Evolutionary conservation across 1,140 invertebrate genomes (phyloP).

Genomic region (Drosophila sulfurigaster): DNA sequence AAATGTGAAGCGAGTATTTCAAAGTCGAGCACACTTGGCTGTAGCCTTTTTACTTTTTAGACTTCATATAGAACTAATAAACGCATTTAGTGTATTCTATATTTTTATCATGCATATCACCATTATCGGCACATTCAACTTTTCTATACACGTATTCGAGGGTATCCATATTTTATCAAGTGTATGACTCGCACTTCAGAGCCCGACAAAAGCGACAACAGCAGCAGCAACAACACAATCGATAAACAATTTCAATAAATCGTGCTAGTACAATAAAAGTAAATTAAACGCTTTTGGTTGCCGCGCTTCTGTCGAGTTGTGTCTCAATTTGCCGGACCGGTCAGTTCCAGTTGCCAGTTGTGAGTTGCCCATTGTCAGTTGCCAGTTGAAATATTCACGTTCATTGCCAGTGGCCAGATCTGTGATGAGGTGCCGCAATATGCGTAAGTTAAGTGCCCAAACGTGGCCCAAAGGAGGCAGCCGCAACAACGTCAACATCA

Average conservation of each 20-base stretch:
- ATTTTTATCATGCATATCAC: too few relatives aligned
- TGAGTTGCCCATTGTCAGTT: not conserved
- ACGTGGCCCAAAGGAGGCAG: constrained; percentile 60
- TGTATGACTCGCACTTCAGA: constrained; percentile 10
- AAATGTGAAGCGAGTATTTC: too few relatives aligned
- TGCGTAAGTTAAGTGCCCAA: constrained; percentile 63
- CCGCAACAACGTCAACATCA: constrained; percentile 30
- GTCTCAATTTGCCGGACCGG: constrained; percentile 67
- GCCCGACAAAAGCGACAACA: constrained; percentile 3
- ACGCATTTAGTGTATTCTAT: too few relatives aligned
- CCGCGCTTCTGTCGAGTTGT: constrained; percentile 48
- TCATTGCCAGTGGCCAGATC: constrained; percentile 42
- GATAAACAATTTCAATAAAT: constrained; percentile 72
- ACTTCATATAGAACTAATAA: too few relatives aligned
- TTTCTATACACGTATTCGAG: not conserved
- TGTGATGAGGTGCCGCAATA: constrained; percentile 73
- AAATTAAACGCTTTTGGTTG: constrained; percentile 71
- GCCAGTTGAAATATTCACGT: not conserved
- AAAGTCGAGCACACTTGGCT: too few relatives aligned
- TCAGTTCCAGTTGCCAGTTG: constrained; percentile 18
- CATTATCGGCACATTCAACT: not conserved
- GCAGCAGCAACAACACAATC: constrained; percentile 48
- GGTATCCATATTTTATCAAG: constrained; percentile 18
- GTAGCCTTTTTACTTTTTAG: too few relatives aligned
- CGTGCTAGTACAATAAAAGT: constrained; percentile 76